Evolutionary conservation across 2,797 vertebrate genomes (phyloP).

Genomic region (Cyclura pinguis): DNA sequence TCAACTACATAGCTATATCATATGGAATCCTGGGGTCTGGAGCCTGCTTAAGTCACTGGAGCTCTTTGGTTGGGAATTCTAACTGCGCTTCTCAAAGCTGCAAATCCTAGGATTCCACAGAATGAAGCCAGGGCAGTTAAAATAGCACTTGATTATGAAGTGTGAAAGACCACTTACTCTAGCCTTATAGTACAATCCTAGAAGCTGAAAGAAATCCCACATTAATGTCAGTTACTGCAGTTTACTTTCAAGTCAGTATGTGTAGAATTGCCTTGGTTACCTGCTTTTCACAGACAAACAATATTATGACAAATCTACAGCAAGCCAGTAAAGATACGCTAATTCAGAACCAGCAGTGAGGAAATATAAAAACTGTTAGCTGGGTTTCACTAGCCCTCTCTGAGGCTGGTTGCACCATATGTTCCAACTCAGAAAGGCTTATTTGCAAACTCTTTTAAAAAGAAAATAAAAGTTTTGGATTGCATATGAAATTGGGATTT

Average conservation of each 20-base stretch:
- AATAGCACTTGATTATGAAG: no score
- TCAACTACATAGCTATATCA: no score
- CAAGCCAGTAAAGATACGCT: neutral
- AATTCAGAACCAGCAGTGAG: neutral
- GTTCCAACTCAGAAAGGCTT: neutral
- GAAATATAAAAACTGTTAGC: neutral
- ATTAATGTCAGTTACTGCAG: neutral
- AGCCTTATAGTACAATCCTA: neutral
- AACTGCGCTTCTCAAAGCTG: no score
- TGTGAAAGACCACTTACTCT: no score
- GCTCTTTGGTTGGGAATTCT: no score
- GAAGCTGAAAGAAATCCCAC: neutral
- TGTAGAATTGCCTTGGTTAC: neutral
- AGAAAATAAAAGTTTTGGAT: neutral
- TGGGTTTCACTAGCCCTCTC: neutral
- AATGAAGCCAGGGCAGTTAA: no score
- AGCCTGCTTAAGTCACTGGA: no score
- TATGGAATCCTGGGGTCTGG: no score
- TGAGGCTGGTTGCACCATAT: neutral
- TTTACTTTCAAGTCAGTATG: neutral
- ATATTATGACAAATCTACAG: neutral
- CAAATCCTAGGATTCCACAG: no score
- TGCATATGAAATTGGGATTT: neutral
- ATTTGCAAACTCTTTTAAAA: constrained; percentile 21
- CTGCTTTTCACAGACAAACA: no score